Base-by-base conservation (phyloP, 2,888 invertebrate species). In the Microctonus aethiopoides region DNA sequence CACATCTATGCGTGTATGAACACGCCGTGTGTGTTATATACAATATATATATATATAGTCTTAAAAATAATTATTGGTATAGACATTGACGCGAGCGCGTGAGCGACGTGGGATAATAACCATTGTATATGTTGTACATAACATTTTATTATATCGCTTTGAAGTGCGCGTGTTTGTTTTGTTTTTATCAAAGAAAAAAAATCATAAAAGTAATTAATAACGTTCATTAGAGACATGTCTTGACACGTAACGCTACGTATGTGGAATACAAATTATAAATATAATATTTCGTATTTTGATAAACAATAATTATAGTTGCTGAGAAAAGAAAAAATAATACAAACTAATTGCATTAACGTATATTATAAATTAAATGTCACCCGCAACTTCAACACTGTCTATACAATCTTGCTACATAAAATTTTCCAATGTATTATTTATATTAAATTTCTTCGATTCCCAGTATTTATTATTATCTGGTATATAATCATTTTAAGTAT, bases 181-280 rank as follows among this genome's bases (percentile, higher is more conserved):
- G 85, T 85, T 84, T 46, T 46, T 46, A 46, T 46, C 46, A 16
- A 20, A 1, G 46, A n/a, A 46, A 82, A 80, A 83, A 85, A 86
- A 85, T 86, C 85, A 81, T 84, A n/a, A 83, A 83, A 83, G 81
- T 80, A 85, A 84, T 85, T 86, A 86, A 85, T 84, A 84, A 80
- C 81, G 77, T 83, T 85, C 85, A 81, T 85, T 85, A 85, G 79
- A 79, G 80, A 73, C 70, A 56, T 29, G 63, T 62, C 62, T 26
- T 16, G 39, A 32, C 41, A 54, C 11, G 51, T 39, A 60, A 26
- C 13, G 24, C 36, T 24, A 24, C 64, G 54, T 4, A 51, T 29
- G 60, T 52, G 64, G n/a, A 32, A 57, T 56, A 67, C 41, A 82
- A 80, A 80, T 81, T 80, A 46, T 46, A 46, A 82, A 83, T 82